Evolutionary conservation across 2,113 vertebrate genomes (phyloP), one percentile per base, ranked within the genome.

Genomic region (Bubo scandiacus): DNA sequence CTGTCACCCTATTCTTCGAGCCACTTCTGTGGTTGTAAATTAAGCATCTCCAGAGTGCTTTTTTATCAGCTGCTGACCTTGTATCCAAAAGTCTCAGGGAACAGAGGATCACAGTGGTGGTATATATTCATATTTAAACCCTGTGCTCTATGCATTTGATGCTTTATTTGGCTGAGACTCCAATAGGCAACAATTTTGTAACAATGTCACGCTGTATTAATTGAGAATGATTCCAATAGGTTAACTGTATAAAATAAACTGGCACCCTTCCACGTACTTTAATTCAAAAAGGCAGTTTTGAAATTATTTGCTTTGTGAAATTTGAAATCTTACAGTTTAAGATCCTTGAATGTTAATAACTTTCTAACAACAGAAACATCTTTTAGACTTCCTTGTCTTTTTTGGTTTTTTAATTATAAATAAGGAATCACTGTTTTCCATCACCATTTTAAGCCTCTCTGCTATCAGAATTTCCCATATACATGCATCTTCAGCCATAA

Each of bases 21-120:
- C 57, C 2, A 5, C 84, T 92, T 96, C 91, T 11, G 5, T 8
- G 63, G 77, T 0, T 81, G 59, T 54, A 47, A 91, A 91, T 92
- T 63, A 84, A 87, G 30, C 83, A 78, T 81, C 86, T 81, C 57
- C 47, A 75, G 11, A 8, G 40, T 81, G 84, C 47, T 55, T 71
- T 74, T 91, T 91, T 91, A 61, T 79, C 89, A 81, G n/a, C 63
- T 80, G 25, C 79, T 95, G 75, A 88, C 86, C 90, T 88, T 61
- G 40, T 81, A 65, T 62, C 34, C 72, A 17, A 67, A 88, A 94
- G 45, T 59, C 59, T 70, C 77, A 55, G 68, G 38, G 70, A 95
- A 74, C 66, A 85, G 74, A 90, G 70, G 29, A 30, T 61, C 55
- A 38, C 62, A 61, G 54, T 36, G 25, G 12, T 84, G 73, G 8